These are phyloP conservation scores for Peribatodes rhomboidaria DNA, from an alignment of 2,888 invertebrate species.

Conservation along the genomic window DNA sequence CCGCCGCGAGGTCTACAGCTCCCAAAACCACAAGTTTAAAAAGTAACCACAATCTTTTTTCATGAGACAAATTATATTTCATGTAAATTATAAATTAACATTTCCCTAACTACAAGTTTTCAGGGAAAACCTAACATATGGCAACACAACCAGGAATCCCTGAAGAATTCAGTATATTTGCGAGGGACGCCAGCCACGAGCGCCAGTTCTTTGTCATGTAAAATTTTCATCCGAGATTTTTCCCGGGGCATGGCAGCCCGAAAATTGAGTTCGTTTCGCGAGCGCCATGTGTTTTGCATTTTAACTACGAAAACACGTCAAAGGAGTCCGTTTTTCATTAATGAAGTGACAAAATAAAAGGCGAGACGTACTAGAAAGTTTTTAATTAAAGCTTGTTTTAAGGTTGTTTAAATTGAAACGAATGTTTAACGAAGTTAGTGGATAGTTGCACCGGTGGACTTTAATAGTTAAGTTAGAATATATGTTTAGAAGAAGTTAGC, in stretches of 20 bases:
- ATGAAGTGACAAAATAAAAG: constrained; percentile 24
- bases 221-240: constrained; percentile 46
- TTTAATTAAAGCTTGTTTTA: constrained; percentile 15
- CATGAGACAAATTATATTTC: no score
- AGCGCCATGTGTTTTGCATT: constrained; percentile 39
- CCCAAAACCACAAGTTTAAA: no score
- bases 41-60: no score
- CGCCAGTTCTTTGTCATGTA: constrained; percentile 45
- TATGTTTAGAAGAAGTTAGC: no score
- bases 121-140: not conserved
- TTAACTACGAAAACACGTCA: constrained; percentile 34
- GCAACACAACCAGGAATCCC: constrained; percentile 27
- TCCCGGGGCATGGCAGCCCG: constrained; percentile 33
- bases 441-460: not conserved
- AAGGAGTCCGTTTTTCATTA: constrained; percentile 30
- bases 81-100: no score
- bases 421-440: not conserved
- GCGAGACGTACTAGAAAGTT: not conserved
- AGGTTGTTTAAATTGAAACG: not conserved
- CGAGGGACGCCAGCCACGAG: constrained; percentile 26
- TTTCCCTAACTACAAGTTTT: not conserved
- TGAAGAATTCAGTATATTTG: constrained; percentile 34
- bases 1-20: no score
- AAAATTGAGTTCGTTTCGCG: constrained; percentile 41
- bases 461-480: no score